These are phyloP conservation scores for Geotrupes spiniger DNA, from an alignment of 2,888 invertebrate genomes.

Conservation along the genomic window DNA sequence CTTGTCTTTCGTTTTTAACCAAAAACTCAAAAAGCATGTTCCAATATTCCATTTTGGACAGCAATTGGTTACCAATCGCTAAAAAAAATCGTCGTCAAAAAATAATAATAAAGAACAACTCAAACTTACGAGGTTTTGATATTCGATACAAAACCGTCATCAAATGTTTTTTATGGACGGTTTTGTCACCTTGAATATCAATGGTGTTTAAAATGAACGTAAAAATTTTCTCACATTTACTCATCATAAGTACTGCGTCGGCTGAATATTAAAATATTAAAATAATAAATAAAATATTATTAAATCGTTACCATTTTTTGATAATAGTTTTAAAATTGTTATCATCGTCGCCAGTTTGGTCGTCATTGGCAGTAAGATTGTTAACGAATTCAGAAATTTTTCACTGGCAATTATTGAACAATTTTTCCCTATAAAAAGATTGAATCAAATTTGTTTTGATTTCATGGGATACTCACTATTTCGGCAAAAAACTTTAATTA, in stretches of 20 bases:
- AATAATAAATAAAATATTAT: constrained; percentile 5
- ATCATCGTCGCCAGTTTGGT: constrained; percentile 26
- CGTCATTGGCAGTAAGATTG: constrained; percentile 18
- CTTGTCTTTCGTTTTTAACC: constrained; percentile 26
- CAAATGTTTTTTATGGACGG: constrained; percentile 26
- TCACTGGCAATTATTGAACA: constrained; percentile 25
- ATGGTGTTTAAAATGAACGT: constrained; percentile 24
- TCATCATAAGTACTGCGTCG: constrained; percentile 25
- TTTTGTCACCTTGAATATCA: constrained; percentile 24
- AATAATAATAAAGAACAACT: neutral
- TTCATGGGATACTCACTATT: constrained; percentile 26
- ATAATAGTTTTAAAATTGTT: constrained; percentile 28
- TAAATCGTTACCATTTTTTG: constrained; percentile 27
- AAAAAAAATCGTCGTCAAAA: neutral
- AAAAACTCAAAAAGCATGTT: constrained; percentile 29
- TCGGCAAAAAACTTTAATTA: constrained; percentile 29
- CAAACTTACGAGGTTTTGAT: constrained; percentile 26
- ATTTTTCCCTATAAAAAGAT: constrained; percentile 27
- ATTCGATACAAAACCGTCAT: constrained; percentile 30
- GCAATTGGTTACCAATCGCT: constrained; percentile 24
- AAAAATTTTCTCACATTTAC: constrained; percentile 25
- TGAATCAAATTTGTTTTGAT: neutral
- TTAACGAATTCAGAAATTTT: constrained; percentile 24
- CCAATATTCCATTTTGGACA: constrained; percentile 25
- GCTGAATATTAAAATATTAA: constrained; percentile 21